Evolutionary conservation across 1,140 invertebrate species (phyloP).

Genomic region (Matsumurasca onukii): DNA sequence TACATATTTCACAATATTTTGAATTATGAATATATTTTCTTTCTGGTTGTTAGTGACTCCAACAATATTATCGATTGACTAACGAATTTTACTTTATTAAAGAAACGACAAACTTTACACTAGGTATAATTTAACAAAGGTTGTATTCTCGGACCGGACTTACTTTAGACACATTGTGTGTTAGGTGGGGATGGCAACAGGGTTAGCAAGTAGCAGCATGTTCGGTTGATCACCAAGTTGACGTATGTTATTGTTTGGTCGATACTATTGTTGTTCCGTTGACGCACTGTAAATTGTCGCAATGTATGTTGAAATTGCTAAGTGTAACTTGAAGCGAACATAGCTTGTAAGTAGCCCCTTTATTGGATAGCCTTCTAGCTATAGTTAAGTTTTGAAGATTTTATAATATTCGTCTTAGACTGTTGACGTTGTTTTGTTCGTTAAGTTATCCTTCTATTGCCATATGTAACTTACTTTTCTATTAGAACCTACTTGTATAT

Average conservation of each 20-base stretch:
- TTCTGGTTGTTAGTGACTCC: too few species aligned
- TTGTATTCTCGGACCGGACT: too few species aligned
- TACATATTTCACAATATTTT: too few species aligned
- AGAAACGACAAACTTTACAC: too few species aligned
- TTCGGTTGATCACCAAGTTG: background rate
- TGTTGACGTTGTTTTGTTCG: background rate
- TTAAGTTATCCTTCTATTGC: background rate
- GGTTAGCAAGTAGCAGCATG: background rate
- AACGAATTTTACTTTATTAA: too few species aligned
- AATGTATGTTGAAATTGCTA: slow-evolving; percentile 17
- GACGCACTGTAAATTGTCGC: slow-evolving; percentile 14
- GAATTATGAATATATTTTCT: too few species aligned
- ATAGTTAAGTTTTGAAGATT: background rate
- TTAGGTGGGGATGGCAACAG: too few species aligned
- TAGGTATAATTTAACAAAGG: too few species aligned
- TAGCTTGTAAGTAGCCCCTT: slow-evolving; percentile 15
- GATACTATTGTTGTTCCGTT: slow-evolving; percentile 6
- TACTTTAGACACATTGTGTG: too few species aligned
- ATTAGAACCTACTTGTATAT: slow-evolving; percentile 1
- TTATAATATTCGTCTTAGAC: background rate
- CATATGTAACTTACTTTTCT: slow-evolving; percentile 3
- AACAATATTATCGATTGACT: too few species aligned
- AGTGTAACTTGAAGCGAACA: slow-evolving; percentile 12
- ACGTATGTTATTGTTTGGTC: too few species aligned
- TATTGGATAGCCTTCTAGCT: background rate